Evolutionary conservation across 2,888 invertebrate genomes (phyloP), one percentile per base, ranked within the genome.

Genomic region (Pristionchus entomophagus): DNA sequence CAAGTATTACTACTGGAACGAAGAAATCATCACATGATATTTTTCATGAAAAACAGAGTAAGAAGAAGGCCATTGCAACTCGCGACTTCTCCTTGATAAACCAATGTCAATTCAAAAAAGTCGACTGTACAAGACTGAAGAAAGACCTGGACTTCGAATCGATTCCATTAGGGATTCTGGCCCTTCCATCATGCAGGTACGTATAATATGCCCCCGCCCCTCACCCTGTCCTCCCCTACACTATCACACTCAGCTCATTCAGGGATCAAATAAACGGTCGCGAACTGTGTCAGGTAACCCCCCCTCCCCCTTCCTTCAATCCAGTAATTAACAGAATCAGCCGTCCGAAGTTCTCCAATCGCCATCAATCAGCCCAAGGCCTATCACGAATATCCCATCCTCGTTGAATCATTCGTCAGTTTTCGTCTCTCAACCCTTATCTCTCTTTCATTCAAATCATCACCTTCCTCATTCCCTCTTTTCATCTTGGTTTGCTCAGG

Each of bases 21-120:
- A 26, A n/a, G 4, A 81, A 41, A 41, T 81, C 53, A 56, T 81
- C 81, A 81, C 81, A 81, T 81, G 81, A 81, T 81, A 56, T 81
- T 81, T n/a, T 81, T 81, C 78, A 29, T 78, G 49, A 78, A 78
- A 78, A 78, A 78, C 78, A 78, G 29, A 49, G 45, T 78, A n/a
- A 78, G 78, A 29, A 26, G 78, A 51, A 29, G 26, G 26, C 26
- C 14, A 49, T 29, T 78, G 51, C 45, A 78, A 78, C 14, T 26
- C 19, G 26, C 26, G 14, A 49, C 17, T 78, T 78, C 78, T 49
- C 12, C 29, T 41, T 29, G 29, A 51, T 78, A 78, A 78, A 3
- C 6, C 26, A 38, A 69, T 69, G 69, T 69, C 69, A 69, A 78
- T 78, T 26, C 78, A 78, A 78, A 78, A 51, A 38, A 78, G 49